A percentile compares a stretch with the other conserved stretches of the same genome.
Evolutionary conservation across 2,888 invertebrate genomes (phyloP).

Genomic region (Agelastica alni): DNA sequence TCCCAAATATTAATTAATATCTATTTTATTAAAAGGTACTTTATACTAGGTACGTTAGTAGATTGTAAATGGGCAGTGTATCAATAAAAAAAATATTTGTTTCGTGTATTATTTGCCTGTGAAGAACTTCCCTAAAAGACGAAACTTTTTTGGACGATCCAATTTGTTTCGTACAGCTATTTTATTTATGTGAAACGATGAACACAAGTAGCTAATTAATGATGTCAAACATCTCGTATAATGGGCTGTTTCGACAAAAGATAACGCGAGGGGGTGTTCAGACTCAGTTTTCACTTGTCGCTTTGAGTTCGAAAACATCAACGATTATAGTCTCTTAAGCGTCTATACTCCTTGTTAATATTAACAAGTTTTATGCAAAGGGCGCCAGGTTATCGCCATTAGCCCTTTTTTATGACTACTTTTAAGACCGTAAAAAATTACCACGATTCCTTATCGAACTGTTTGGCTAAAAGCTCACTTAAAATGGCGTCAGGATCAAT

Average conservation of each 20-base stretch:
- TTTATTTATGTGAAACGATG: background rate
- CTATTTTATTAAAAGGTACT: too few relatives aligned
- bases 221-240: conserved; percentile 5
- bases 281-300: conserved; percentile 15
- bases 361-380: conserved; percentile 26
- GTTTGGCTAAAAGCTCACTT: conserved; percentile 13
- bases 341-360: conserved; percentile 16
- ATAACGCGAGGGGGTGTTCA: conserved; percentile 17
- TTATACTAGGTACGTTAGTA: too few relatives aligned
- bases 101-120: too few relatives aligned
- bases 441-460: conserved; percentile 3
- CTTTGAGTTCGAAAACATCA: conserved; percentile 26
- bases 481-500: conserved; percentile 13
- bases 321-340: too few relatives aligned
- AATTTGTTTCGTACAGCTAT: too few relatives aligned
- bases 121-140: too few relatives aligned
- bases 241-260: conserved; percentile 12
- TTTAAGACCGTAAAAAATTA: conserved; percentile 8
- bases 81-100: too few relatives aligned
- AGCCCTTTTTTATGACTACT: conserved; percentile 14
- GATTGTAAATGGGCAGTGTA: too few relatives aligned
- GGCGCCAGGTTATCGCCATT: conserved; percentile 33
- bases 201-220: background rate
- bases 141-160: too few relatives aligned
- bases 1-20: too few relatives aligned